Base-by-base conservation (phyloP, 2,113 vertebrate species). In the Oxyura jamaicensis region DNA sequence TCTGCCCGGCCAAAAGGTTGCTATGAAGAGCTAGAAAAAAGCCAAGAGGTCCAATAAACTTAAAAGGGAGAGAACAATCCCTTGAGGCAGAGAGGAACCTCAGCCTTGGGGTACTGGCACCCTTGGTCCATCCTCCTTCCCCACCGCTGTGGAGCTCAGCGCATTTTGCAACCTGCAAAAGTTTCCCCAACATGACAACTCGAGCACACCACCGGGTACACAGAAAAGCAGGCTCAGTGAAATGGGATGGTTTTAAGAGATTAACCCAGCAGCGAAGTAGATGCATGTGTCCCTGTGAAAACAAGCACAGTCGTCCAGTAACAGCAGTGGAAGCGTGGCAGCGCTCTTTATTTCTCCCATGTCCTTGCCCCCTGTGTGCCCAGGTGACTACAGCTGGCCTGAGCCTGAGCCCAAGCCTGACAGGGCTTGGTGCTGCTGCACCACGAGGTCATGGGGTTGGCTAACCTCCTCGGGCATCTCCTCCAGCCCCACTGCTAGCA, bases 331-430 rank as follows among this genome's bases (percentile, higher is more conserved):
- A 33, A 25, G 46, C 6, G 8, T 11, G 20, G 16, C 2, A 21
- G 31, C 17, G 11, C 13, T 53, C 7, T 3, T 8, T 41, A 13
- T 41, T 76, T 62, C 53, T 82, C 44, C 36, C n/a, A 14, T 3
- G 13, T 59, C 80, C 42, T 59, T 1, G 0, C 44, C 26, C n/a
- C 53, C 22, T 80, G 33, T 20, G 11, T 2, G 0, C 10, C 10
- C 67, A 69, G 72, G 17, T 48, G 18, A 42, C 28, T 18, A 9
- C 22, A 21, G 15, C 42, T 35, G 48, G 15, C 17, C 46, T 53
- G 36, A 86, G 46, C 28, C 20, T 42, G 62, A 36, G 39, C 18
- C 3, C n/a, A 74, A 44, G 39, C 6, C 35, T 72, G 52, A 33
- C 22, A 65, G 18, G 16, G 19, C 8, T 41, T 3, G 7, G 36